A percentile compares a stretch with the other conserved stretches of the same genome.
Conservation (phyloP, 2,888 invertebrate species). For the Danaus chrysippus region DNA sequence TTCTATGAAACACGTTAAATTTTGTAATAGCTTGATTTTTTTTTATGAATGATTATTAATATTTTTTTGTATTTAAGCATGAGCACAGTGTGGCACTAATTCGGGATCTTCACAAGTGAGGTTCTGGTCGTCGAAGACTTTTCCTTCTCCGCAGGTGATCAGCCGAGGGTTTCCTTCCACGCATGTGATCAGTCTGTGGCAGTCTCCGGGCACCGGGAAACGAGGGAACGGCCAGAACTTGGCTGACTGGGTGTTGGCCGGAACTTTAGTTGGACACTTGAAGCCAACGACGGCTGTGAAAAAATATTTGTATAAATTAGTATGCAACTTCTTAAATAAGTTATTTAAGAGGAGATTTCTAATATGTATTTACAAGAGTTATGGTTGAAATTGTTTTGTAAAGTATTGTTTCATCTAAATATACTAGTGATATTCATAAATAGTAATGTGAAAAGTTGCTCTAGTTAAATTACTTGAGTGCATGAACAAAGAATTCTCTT, state of each 20-base stretch:
- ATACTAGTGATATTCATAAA: too few relatives aligned
- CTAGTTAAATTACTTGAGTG: too few relatives aligned
- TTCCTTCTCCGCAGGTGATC: conserved; percentile 92
- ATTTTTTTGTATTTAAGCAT: conserved; percentile 45
- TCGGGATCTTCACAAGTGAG: conserved; percentile 91
- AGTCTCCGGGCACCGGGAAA: conserved; percentile 92
- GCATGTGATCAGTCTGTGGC: conserved; percentile 92
- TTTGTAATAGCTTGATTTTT: not conserved
- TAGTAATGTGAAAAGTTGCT: too few relatives aligned
- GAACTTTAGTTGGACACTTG: conserved; percentile 92
- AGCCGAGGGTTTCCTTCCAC: conserved; percentile 93
- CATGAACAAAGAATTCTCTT: too few relatives aligned
- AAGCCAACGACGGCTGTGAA: conserved; percentile 91
- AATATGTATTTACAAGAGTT: too few relatives aligned
- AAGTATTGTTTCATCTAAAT: too few relatives aligned
- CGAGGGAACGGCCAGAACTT: conserved; percentile 96
- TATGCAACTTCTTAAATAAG: not conserved
- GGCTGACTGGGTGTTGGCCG: conserved; percentile 88
- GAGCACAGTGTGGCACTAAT: conserved; percentile 72
- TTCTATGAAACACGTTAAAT: too few relatives aligned
- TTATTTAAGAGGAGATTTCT: too few relatives aligned
- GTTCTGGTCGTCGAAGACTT: conserved; percentile 90
- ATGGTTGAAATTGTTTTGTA: too few relatives aligned
- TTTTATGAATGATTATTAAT: conserved; percentile 1
- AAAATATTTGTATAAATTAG: conserved; percentile 13